Evolutionary conservation across 2,888 invertebrate species (phyloP).

Genomic region (Scrobipalpa costella): DNA sequence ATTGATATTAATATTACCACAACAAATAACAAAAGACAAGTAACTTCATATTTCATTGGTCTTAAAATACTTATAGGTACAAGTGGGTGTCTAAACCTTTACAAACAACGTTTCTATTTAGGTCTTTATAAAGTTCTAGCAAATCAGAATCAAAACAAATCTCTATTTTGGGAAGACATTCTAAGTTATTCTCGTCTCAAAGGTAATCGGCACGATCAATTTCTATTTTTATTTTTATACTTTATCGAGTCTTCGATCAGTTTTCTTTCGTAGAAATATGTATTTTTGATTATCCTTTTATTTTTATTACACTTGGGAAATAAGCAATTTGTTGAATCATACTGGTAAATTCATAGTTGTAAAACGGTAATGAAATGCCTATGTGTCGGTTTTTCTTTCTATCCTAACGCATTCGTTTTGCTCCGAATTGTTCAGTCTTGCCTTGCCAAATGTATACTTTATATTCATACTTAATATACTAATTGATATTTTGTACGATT

Average conservation of each 20-base stretch:
- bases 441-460: too few species aligned
- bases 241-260: background rate
- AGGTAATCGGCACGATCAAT: conserved; percentile 8
- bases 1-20: too few species aligned
- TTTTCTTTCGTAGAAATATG: background rate
- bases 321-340: background rate
- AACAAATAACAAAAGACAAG: too few species aligned
- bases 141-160: background rate
- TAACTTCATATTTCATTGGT: too few species aligned
- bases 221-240: conserved; percentile 6
- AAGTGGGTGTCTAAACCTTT: too few species aligned
- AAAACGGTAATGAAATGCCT: too few species aligned
- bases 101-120: background rate
- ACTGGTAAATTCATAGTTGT: background rate
- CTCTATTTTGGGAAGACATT: conserved; percentile 1
- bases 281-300: background rate
- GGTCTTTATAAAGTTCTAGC: background rate
- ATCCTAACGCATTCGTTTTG: too few species aligned
- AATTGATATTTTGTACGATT: too few species aligned
- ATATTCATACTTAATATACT: too few species aligned
- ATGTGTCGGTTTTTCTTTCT: too few species aligned
- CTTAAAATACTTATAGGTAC: too few species aligned
- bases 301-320: background rate
- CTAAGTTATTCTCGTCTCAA: background rate
- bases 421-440: too few species aligned